Conservation (phyloP, 2,888 invertebrate genomes). For the Drosophila tripunctata region DNA sequence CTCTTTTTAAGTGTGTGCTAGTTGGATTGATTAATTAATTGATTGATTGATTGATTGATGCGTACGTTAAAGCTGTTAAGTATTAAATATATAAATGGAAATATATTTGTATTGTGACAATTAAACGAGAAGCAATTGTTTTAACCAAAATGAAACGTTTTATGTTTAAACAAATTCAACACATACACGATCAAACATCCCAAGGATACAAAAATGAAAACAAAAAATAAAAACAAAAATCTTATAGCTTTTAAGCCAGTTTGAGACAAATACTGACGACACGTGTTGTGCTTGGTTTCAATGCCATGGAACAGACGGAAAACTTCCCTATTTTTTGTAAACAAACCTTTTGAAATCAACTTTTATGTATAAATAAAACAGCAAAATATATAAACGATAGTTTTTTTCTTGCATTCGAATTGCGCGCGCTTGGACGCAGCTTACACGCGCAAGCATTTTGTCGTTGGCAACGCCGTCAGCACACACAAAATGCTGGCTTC, state of each 20-base stretch:
- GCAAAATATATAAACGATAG: conserved; percentile 42
- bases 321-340: conserved; percentile 71
- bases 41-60: conserved; percentile 41
- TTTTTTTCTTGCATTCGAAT: conserved; percentile 30
- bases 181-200: conserved; percentile 46
- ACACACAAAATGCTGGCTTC: conserved; percentile 1
- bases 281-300: conserved; percentile 67
- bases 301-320: conserved; percentile 48
- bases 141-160: conserved; percentile 18
- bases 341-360: conserved; percentile 64
- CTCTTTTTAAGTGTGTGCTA: conserved; percentile 54
- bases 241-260: conserved; percentile 58
- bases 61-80: conserved; percentile 69
- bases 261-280: conserved; percentile 51
- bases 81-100: conserved; percentile 46
- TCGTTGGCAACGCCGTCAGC: conserved; percentile 30
- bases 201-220: conserved; percentile 43
- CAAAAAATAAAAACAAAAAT: conserved; percentile 17
- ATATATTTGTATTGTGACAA: conserved; percentile 73
- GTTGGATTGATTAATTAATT: conserved; percentile 40
- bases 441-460: background rate
- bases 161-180: conserved; percentile 33
- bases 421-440: conserved; percentile 35
- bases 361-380: conserved; percentile 70
- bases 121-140: conserved; percentile 71